Base-by-base conservation (phyloP, 2,113 vertebrate genomes). In the Romanogobio albipinnatus region DNA sequence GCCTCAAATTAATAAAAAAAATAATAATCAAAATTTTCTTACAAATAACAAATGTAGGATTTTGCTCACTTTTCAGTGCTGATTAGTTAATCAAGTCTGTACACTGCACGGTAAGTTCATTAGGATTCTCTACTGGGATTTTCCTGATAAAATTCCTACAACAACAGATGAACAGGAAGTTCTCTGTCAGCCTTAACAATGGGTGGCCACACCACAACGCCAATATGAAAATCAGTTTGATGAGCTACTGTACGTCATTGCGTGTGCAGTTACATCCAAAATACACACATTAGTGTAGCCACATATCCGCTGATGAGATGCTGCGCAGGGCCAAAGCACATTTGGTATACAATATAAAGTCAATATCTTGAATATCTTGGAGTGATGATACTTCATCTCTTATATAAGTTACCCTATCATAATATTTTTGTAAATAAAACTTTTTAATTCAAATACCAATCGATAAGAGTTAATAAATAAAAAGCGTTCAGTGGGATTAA, bases 101-200 rank as follows among this genome's bases (percentile, higher is more conserved):
- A 39, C 56, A 70, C 64, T 87, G 76, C 51, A 87, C 87, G 88
- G 82, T 81, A 89, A 89, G 86, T 85, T 88, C 61, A 91, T 89
- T 78, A 85, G 24, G 68, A 84, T 62, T 83, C 51, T 36, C 84
- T 29, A 56, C 49, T 36, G 74, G 75, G 80, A 87, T 74, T 70
- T 89, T 84, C 89, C 83, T 49, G 62, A 86, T 17, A 11, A 64
- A 75, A 81, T 71, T 87, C 81, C n/a, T 75, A 75, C 11, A 83
- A 51, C 56, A 86, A 86, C 85, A 88, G 56, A 82, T 76, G 61
- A 47, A 70, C 76, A 84, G 84, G 76, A 87, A 88, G 89, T 58
- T 19, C 74, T 82, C 66, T 10, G n/a, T 49, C 73, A 66, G 59
- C 73, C 70, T 39, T 39, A 85, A 90, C 82, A 85, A 87, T 85